These are phyloP conservation scores for Adelosebastes latens DNA, from an alignment of 2,797 vertebrate genomes.

Conservation along the genomic window DNA sequence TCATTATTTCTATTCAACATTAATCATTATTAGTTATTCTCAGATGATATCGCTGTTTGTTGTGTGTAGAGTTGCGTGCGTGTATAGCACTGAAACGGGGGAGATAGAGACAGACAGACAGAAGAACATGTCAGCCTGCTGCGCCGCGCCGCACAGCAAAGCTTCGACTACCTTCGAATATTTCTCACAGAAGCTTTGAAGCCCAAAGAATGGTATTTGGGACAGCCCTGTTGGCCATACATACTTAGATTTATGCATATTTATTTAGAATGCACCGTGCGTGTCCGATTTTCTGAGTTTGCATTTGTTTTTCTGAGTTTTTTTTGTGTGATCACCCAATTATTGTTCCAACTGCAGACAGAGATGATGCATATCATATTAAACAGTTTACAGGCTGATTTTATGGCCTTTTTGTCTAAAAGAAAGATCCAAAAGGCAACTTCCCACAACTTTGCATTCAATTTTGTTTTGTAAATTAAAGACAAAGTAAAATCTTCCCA, in stretches of 20 bases:
- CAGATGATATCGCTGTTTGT: too few species aligned
- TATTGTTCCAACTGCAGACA: not conserved
- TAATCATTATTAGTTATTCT: too few species aligned
- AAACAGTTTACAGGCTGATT: not conserved
- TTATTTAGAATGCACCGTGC: not conserved
- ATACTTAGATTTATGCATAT: not conserved
- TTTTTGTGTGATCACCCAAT: not conserved
- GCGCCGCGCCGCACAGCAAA: too few species aligned
- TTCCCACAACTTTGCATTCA: not conserved
- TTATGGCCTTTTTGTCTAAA: not conserved
- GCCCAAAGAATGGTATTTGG: too few species aligned
- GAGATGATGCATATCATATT: not conserved
- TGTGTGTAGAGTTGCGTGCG: too few species aligned
- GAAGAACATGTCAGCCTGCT: too few species aligned
- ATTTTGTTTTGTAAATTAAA: not conserved
- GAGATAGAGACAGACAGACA: too few species aligned
- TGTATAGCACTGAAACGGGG: too few species aligned
- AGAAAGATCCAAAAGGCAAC: fast-evolving
- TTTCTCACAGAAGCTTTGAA: too few species aligned
- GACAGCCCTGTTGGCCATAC: too few species aligned
- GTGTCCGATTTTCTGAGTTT: not conserved
- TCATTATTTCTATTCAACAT: too few species aligned
- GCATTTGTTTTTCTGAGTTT: not conserved
- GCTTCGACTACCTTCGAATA: too few species aligned
- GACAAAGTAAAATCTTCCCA: not conserved